These are phyloP conservation scores for Leptonema lineaticorne DNA, from an alignment of 1,140 invertebrate species.

Conservation along the genomic window DNA sequence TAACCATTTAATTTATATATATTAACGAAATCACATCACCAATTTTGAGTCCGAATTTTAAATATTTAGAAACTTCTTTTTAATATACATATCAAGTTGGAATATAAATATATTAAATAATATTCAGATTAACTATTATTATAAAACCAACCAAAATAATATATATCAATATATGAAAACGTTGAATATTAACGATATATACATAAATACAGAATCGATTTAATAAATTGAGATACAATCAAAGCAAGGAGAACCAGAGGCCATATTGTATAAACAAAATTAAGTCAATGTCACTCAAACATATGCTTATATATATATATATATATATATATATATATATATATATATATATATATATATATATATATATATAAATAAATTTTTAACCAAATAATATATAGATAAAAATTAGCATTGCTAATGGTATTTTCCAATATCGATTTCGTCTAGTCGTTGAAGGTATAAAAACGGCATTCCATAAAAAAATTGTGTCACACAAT, in stretches of 20 bases:
- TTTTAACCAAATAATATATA: background rate
- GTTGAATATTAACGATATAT: too few species aligned
- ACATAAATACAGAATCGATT: background rate
- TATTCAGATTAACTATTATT: too few species aligned
- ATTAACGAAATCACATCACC: too few species aligned
- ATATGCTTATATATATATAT: background rate
- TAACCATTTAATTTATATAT: too few species aligned
- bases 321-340: background rate
- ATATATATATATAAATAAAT: too few species aligned
- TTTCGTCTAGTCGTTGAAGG: background rate
- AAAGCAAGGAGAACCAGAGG: conserved; percentile 2
- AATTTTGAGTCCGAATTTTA: too few species aligned
- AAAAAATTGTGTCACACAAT: background rate
- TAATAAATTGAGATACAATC: background rate
- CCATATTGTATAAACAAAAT: background rate
- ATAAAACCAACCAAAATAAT: too few species aligned
- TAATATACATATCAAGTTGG: too few species aligned
- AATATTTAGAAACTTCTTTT: too few species aligned
- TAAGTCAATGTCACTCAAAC: conserved; percentile 3
- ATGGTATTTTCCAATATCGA: background rate
- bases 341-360: too few species aligned
- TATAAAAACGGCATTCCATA: conserved; percentile 9
- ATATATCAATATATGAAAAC: too few species aligned
- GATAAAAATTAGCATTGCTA: conserved; percentile 4
- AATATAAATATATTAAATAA: too few species aligned